Base-by-base conservation (phyloP, 2,888 invertebrate genomes). In the Theodoxus fluviatilis region DNA sequence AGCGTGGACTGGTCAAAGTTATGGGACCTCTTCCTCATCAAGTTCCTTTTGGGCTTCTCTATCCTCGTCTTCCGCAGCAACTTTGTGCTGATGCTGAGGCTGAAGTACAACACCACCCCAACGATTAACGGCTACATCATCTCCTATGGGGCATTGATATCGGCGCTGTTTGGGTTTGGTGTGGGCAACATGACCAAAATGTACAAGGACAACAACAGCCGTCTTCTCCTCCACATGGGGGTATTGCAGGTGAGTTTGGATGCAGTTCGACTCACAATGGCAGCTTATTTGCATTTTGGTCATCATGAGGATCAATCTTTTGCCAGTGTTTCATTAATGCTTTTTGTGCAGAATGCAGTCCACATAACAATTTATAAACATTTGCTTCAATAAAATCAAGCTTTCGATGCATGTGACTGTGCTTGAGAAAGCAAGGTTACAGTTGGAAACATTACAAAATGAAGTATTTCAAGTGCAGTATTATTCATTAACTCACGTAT, bases 21-120 rank as follows among this genome's bases (percentile, higher is more conserved):
- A 12, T 86, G 86, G 85, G 85, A 86, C 71, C 73, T 86, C 25
- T 84, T 87, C 71, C 71, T 84, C 2, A 75, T 85, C n/a, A 83
- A 84, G 67, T 84, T 87, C 69, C 78, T 86, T 28, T 72, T 85
- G 38, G 72, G 85, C 9, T 82, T 85, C 64, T 81, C 86, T 18
- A 78, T 83, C 28, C 75, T 87, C 22, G 70, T 87, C 12, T 86
- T 81, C 71, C 78, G 87, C 15, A 82, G 79, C 59, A 86, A 86
- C 72, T 84, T 85, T 70, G 79, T 82, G 0, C 64, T 84, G 37
- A 77, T 83, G 71, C 73, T 85, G 55, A 77, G 76, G 59, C 76
- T 82, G 52, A 80, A 78, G 64, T 87, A 80, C 75, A 78, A 79
- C 3, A 76, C 81, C 4, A 77, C 84, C 2, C 81, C 84, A 2